These are phyloP conservation scores for Trichomalopsis sarcophagae DNA, from an alignment of 1,140 invertebrate species.

Conservation along the genomic window DNA sequence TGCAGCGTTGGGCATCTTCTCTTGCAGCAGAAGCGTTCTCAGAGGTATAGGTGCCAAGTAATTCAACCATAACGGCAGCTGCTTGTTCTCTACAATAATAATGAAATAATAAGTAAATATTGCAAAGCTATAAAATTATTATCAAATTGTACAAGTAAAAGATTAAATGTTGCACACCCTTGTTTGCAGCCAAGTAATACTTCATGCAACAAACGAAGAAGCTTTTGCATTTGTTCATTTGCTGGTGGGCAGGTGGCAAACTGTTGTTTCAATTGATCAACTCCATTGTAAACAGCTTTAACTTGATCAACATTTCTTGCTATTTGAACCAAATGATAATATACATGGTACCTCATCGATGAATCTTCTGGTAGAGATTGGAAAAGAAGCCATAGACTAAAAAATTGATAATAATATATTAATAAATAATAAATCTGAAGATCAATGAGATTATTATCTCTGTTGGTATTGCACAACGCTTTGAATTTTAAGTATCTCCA, in stretches of 20 bases:
- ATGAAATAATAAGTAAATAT: conserved; percentile 48
- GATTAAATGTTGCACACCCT: conserved; percentile 71
- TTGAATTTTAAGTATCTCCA: neutral
- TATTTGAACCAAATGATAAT: conserved; percentile 92
- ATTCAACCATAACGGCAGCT: conserved; percentile 96
- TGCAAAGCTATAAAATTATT: neutral
- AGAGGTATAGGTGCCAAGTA: conserved; percentile 95
- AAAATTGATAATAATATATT: conserved; percentile 59
- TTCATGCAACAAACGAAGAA: conserved; percentile 92
- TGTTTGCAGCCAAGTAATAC: conserved; percentile 85
- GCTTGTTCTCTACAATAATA: conserved; percentile 85
- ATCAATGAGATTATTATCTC: neutral
- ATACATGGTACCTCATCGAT: conserved; percentile 92
- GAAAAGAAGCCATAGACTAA: conserved; percentile 89
- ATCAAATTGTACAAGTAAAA: neutral
- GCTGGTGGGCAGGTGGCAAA: conserved; percentile 89
- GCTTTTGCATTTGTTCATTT: conserved; percentile 93
- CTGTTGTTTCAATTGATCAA: conserved; percentile 89
- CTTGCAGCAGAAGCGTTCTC: conserved; percentile 97
- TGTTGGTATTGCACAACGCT: neutral
- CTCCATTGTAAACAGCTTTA: conserved; percentile 85
- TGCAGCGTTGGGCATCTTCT: conserved; percentile 97
- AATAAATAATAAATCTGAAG: conserved; percentile 38
- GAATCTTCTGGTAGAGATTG: conserved; percentile 91
- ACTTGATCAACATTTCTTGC: conserved; percentile 91